These are phyloP conservation scores for Clusia tigrina DNA, from an alignment of 2,888 invertebrate species.

Conservation along the genomic window DNA sequence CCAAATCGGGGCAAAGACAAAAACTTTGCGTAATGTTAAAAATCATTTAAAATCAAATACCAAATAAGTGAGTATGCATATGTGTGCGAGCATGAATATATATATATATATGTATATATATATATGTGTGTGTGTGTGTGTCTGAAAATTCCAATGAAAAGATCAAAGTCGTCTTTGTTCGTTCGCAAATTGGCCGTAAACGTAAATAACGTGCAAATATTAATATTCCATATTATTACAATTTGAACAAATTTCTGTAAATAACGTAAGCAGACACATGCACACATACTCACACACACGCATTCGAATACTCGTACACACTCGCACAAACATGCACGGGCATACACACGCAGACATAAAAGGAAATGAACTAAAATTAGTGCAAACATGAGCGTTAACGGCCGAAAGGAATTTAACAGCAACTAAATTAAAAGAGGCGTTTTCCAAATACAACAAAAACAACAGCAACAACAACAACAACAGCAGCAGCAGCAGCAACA, in stretches of 20 bases:
- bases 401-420: conserved; percentile 12
- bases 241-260: conserved; percentile 21
- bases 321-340: too few relatives aligned
- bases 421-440: background rate
- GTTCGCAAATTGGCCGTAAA: conserved; percentile 6
- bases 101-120: too few relatives aligned
- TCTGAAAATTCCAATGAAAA: too few relatives aligned
- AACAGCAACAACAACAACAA: conserved; percentile 18
- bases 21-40: too few relatives aligned
- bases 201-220: conserved; percentile 27
- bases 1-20: too few relatives aligned
- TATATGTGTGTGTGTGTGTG: too few relatives aligned
- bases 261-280: too few relatives aligned
- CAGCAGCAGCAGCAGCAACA: background rate
- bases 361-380: conserved; percentile 13
- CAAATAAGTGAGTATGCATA: too few relatives aligned
- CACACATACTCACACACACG: too few relatives aligned
- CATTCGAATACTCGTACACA: too few relatives aligned
- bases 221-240: conserved; percentile 28
- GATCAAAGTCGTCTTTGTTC: conserved; percentile 13
- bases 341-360: conserved; percentile 5
- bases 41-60: too few relatives aligned
- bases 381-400: conserved; percentile 6
- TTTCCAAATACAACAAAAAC: conserved; percentile 31
- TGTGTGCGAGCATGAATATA: too few relatives aligned